Conservation (phyloP, 2,113 vertebrate genomes). For the Heterocephalus glaber region DNA sequence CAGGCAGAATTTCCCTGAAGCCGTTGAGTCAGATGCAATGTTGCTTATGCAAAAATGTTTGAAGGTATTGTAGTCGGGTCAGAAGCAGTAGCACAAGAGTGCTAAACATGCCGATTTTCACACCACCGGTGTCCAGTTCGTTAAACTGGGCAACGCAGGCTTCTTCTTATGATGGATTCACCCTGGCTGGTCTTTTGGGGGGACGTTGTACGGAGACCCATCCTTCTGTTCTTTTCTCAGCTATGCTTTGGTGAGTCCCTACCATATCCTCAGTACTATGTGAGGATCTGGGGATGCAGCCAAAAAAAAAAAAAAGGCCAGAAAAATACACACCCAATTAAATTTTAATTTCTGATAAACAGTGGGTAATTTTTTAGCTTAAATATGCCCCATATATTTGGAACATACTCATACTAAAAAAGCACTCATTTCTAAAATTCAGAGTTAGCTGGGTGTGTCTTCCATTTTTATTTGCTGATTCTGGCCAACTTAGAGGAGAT, state of each 20-base stretch:
- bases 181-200: background rate
- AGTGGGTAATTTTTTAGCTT: background rate
- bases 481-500: background rate
- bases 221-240: too few species aligned
- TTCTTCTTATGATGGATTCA: background rate
- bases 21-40: background rate
- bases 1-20: background rate
- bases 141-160: background rate
- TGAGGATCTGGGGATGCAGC: background rate
- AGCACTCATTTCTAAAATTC: background rate
- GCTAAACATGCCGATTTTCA: background rate
- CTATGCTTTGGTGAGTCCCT: background rate
- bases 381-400: background rate
- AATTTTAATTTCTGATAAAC: background rate
- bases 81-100: background rate
- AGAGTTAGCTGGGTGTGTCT: background rate
- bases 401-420: background rate
- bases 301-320: background rate
- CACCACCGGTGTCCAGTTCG: too few species aligned
- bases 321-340: background rate
- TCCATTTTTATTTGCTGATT: background rate
- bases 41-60: slow-evolving; percentile 8
- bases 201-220: background rate
- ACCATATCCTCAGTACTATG: background rate
- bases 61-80: background rate